phyloP scores from a whole-genome alignment of 2,113 vertebrate genomes.

The Epinephelus cyanopodus region DNA sequence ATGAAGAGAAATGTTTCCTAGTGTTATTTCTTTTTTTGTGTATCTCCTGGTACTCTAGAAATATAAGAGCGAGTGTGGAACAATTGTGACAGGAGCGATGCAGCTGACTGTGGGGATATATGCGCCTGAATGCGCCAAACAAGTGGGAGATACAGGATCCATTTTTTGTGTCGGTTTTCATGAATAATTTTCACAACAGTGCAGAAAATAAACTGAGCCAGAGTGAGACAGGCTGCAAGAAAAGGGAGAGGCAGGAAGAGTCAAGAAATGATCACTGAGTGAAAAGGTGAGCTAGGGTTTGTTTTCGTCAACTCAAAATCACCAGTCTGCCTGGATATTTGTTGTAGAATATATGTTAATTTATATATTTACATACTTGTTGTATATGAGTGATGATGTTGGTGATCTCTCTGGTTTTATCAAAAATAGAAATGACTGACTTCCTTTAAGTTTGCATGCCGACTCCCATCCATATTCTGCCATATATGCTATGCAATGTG shows the following conservation, averaged over 20 bases:
- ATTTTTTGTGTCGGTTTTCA: constrained; percentile 30
- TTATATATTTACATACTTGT: not conserved
- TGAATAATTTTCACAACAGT: constrained; percentile 35
- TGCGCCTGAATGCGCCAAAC: constrained; percentile 28
- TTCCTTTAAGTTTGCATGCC: too few relatives aligned
- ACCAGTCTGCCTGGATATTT: not conserved
- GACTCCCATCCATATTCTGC: too few relatives aligned
- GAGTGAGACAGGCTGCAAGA: not conserved
- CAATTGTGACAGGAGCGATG: constrained; percentile 12
- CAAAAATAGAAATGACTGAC: too few relatives aligned
- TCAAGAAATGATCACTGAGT: not conserved
- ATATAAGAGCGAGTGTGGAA: constrained; percentile 1
- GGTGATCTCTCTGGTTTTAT: not conserved
- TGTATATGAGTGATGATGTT: not conserved
- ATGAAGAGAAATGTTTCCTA: not conserved
- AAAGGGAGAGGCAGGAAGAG: not conserved
- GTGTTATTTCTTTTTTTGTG: constrained; percentile 5
- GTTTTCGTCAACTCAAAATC: not conserved
- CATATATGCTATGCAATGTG: too few relatives aligned
- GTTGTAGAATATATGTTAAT: not conserved
- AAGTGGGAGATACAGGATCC: not conserved
- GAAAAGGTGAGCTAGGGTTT: not conserved
- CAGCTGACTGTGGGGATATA: not conserved
- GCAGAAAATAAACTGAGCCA: constrained; percentile 26
- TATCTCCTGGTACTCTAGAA: constrained; percentile 9